A percentile compares a stretch with the other conserved stretches of the same genome.
Evolutionary conservation across 2,113 vertebrate species (phyloP).

Genomic region (Tympanuchus pallidicinctus): DNA sequence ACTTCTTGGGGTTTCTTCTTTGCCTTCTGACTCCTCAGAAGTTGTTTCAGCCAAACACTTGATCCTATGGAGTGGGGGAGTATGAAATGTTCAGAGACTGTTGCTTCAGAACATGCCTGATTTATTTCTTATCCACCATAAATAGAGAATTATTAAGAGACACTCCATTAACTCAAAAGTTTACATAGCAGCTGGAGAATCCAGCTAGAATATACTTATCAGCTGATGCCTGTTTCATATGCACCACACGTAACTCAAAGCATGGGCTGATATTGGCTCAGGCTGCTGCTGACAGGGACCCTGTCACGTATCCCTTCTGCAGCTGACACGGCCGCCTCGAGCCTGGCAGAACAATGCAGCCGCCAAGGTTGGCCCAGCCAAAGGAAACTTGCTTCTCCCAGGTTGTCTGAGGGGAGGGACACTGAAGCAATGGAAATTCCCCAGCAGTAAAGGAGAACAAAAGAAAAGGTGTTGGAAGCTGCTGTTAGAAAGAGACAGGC

Average conservation of each 20-base stretch:
- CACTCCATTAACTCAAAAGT: neutral
- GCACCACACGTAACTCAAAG: neutral
- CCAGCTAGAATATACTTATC: conserved; percentile 27
- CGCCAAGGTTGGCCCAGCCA: neutral
- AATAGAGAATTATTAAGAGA: conserved; percentile 33
- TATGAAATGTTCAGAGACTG: neutral
- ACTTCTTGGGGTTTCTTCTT: neutral
- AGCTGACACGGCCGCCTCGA: neutral
- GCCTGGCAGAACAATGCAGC: conserved; percentile 62
- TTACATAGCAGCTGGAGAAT: conserved; percentile 35
- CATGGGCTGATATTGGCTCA: conserved; percentile 36
- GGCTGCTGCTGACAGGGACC: conserved; percentile 49
- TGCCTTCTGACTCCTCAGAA: neutral
- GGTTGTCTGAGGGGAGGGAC: conserved; percentile 57
- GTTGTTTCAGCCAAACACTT: neutral
- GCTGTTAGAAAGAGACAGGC: neutral
- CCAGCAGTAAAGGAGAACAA: conserved; percentile 57
- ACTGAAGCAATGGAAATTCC: conserved; percentile 66
- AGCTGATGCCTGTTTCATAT: neutral
- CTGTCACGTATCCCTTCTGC: conserved; percentile 51
- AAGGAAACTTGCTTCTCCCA: conserved; percentile 60
- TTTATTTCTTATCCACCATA: neutral
- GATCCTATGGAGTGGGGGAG: neutral
- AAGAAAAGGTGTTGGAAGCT: conserved; percentile 59
- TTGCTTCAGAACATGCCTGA: neutral